Evolutionary conservation across 2,113 vertebrate genomes (phyloP), one percentile per base, ranked within the genome.

Genomic region (Aldabrachelys gigantea): DNA sequence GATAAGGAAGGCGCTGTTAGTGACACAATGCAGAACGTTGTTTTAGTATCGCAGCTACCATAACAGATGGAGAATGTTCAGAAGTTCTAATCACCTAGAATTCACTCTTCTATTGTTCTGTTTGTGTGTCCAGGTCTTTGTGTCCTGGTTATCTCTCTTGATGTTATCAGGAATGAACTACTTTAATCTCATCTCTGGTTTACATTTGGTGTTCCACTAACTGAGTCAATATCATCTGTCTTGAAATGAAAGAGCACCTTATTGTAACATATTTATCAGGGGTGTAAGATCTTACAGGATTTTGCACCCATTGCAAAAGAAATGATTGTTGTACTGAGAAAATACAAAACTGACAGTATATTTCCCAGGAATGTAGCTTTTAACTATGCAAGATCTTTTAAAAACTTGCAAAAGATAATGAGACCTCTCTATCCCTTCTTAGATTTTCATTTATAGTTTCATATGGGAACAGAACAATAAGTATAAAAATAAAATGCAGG

Each of bases 111-210:
- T 19, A 19, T 78, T 14, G 4, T 59, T 85, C 94, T 89, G 91
- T 96, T 97, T 96, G 88, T 94, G 50, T 92, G 75, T 96, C 83
- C 91, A 91, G 86, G 52, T 96, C 89, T 94, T 93, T 89, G 80
- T 97, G 96, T 95, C 96, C 96, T 95, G 97, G 96, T 93, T 93
- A 50, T 95, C 24, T 79, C 96, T 97, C 97, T 96, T 98, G 97
- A 97, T 98, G 97, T 97, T 89, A 90, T 85, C 89, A 97, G 82
- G 95, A 98, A 90, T 89, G 95, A 95, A 87, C 88, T 97, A 96
- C 97, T 97, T 98, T 98, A 91, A 97, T 97, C 98, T 97, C 41
- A 62, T 84, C 82, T 90, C 96, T 94, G 87, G 88, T 96, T 96
- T 93, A 57, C 84, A 92, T 93, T 96, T 95, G 93, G 95, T 97